These are phyloP conservation scores for Cheilinus undulatus DNA, from an alignment of 2,113 vertebrate genomes.

Conservation along the genomic window DNA sequence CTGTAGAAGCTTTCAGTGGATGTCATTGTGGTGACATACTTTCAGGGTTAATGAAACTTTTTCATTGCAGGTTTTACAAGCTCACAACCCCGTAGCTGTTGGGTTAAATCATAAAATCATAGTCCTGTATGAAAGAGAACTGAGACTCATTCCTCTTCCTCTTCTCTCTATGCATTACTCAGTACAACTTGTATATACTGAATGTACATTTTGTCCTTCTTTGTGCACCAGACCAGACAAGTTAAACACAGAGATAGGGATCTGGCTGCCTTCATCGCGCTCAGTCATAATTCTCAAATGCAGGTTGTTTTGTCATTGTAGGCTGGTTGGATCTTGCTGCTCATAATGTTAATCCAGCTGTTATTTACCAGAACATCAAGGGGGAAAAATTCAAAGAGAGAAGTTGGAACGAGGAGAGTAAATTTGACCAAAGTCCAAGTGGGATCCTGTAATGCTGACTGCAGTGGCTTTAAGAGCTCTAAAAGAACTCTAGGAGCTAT, in stretches of 20 bases:
- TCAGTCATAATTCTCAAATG: conserved; percentile 11
- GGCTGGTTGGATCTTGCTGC: conserved; percentile 3
- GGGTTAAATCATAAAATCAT: background rate
- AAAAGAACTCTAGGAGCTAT: background rate
- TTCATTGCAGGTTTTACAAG: conserved; percentile 13
- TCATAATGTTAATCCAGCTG: background rate
- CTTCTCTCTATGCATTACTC: background rate
- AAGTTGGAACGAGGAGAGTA: too few species aligned
- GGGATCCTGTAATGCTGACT: too few species aligned
- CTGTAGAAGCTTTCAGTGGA: background rate
- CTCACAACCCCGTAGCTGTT: background rate
- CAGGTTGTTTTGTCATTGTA: background rate
- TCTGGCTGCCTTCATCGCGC: background rate
- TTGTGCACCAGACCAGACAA: background rate
- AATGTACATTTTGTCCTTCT: background rate
- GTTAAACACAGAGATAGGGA: conserved; percentile 1
- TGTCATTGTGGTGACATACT: background rate
- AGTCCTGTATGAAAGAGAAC: background rate
- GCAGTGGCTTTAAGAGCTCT: background rate
- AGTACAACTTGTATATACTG: background rate
- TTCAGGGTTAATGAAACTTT: background rate
- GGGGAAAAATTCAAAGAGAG: background rate
- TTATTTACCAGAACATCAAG: background rate
- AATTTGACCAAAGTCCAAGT: background rate
- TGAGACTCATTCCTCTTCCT: background rate